phyloP scores from a whole-genome alignment of 2,113 vertebrate genomes.

The Acanthisitta chloris region DNA sequence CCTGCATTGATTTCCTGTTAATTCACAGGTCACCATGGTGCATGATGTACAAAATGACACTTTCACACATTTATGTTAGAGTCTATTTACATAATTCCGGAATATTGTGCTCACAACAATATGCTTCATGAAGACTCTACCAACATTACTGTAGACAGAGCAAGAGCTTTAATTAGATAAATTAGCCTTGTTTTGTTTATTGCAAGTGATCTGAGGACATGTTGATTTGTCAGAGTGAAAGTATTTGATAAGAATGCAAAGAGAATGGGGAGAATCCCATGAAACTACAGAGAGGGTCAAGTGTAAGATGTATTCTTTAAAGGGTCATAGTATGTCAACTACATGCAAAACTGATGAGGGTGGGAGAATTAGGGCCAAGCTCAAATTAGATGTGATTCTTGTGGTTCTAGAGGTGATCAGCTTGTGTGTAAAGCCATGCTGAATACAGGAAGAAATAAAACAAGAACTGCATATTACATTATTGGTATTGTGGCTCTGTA shows the following conservation, averaged over 20 bases:
- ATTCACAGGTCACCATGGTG: neutral
- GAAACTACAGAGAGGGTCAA: constrained; percentile 17
- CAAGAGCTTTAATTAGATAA: constrained; percentile 4
- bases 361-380: neutral
- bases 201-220: neutral
- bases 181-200: constrained; percentile 44
- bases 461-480: neutral
- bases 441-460: constrained; percentile 45
- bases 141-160: neutral
- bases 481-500: neutral
- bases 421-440: neutral
- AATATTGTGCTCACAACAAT: neutral
- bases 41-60: neutral
- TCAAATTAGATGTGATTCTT: neutral
- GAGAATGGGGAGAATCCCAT: constrained; percentile 15
- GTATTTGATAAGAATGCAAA: constrained; percentile 35
- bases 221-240: constrained; percentile 42
- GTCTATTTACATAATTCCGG: neutral
- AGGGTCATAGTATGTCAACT: neutral
- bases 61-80: neutral
- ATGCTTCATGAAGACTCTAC: neutral
- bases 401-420: constrained; percentile 13
- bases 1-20: neutral
- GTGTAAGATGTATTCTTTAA: constrained; percentile 22
- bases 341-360: constrained; percentile 32